Conservation (phyloP, 2,888 invertebrate species). For the Eristalis pertinax region DNA sequence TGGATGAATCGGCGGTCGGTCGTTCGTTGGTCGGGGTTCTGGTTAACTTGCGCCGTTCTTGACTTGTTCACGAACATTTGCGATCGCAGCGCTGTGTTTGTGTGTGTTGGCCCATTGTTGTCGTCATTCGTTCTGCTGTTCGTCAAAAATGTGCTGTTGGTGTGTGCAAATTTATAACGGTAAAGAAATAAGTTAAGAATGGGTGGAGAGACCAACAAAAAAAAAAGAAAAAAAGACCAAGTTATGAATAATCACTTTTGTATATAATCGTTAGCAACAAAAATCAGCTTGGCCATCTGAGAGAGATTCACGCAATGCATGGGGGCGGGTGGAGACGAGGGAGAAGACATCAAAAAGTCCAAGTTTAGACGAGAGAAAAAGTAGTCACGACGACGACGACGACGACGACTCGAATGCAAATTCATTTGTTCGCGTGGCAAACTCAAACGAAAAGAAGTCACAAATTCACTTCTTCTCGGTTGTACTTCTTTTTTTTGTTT, state of each 20-base stretch:
- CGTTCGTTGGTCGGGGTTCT: not conserved
- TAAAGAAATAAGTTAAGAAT: constrained; percentile 41
- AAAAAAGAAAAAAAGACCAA: not conserved
- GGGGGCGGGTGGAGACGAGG: not conserved
- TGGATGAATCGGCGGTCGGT: not conserved
- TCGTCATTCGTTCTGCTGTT: constrained; percentile 29
- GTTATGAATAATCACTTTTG: constrained; percentile 47
- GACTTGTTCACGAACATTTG: too few species aligned
- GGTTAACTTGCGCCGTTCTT: not conserved
- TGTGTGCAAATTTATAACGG: constrained; percentile 66
- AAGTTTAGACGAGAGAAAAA: not conserved
- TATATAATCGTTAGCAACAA: not conserved
- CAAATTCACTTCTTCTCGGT: constrained; percentile 3
- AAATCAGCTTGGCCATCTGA: not conserved
- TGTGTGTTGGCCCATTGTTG: constrained; percentile 6
- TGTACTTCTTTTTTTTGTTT: too few species aligned
- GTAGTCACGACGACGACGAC: not conserved
- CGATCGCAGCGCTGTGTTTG: constrained; percentile 32
- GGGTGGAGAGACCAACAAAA: not conserved
- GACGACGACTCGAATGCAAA: constrained; percentile 39
- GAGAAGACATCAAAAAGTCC: not conserved
- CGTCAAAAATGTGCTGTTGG: constrained; percentile 17
- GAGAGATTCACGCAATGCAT: not conserved
- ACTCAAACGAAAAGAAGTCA: not conserved
- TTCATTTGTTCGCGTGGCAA: constrained; percentile 77